Conservation (phyloP, 2,888 invertebrate genomes). For the Frankliniella fusca region DNA sequence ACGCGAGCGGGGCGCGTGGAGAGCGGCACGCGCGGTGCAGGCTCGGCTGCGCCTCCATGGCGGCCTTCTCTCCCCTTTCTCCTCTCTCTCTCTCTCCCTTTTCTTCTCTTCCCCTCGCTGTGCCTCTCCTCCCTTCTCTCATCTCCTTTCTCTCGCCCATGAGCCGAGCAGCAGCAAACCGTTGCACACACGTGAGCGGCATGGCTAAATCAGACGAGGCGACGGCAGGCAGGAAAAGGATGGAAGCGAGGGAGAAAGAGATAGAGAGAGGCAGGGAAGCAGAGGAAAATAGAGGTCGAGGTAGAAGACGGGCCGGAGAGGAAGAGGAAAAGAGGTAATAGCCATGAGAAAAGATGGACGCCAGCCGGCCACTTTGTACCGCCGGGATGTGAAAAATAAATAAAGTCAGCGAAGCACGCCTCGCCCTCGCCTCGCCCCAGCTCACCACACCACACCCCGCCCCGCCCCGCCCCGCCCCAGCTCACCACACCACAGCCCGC, state of each 20-base stretch:
- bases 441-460: no score
- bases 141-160: not conserved
- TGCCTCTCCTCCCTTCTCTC: not conserved
- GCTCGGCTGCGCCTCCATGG: no score
- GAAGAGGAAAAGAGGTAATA: not conserved
- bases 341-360: not conserved
- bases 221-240: not conserved
- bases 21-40: no score
- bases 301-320: not conserved
- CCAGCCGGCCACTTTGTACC: constrained; percentile 5
- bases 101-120: not conserved
- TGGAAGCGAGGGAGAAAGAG: not conserved
- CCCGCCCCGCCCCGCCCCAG: no score
- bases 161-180: no score
- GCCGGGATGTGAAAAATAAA: constrained; percentile 14
- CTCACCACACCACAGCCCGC: no score
- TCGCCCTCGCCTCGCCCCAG: no score
- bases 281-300: not conserved
- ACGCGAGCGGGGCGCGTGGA: no score
- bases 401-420: not conserved
- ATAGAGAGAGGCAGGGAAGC: not conserved
- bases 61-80: not conserved
- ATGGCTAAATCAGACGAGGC: not conserved
- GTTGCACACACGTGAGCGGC: not conserved
- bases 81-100: not conserved